Base-by-base conservation (phyloP, 2,888 invertebrate genomes). In the Stegophylla sp. region DNA sequence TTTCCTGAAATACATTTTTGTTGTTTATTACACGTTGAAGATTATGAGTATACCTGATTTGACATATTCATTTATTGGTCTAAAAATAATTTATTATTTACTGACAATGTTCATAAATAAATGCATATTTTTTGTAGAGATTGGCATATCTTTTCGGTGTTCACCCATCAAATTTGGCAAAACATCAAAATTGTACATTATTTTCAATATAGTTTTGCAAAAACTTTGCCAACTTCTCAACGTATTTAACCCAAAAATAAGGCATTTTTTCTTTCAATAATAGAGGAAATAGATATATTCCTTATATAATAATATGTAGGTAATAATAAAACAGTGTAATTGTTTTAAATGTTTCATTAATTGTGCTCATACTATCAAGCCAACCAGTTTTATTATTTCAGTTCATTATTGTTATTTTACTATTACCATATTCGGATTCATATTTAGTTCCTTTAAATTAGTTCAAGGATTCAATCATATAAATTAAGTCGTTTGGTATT, bases 31-130 rank as follows among this genome's bases (percentile, higher is more conserved):
- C 23, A 23, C 23, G 51, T 75, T 75, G 63, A 17, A 75, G 34
- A 51, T 64, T 64, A 51, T n/a, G 4, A 61, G 61, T 63, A 74
- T n/a, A 71, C 79, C 71, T 51, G 23, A 12, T 59, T 69, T 71
- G 51, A 71, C 77, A 71, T 79, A 20, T 63, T 63, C 17, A 48
- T 63, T 63, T 13, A 48, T 59, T 17, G 45, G 61, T 79, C 79
- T 79, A 79, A 79, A 79, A 61, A 79, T 79, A 79, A 61, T 79
- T 61, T 63, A 34, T 79, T 61, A 23, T 63, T 26, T 48, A 69
- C 34, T 12, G 51, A 69, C 71, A 34, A 69, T 61, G 69, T 71
- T 48, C 69, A n/a, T 23, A 59, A 69, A 69, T 61, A 69, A 23
- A 69, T 34, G 43, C n/a, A 56, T 41, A 61, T 71, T 63, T 79